These are phyloP conservation scores for Pyxicephalus adspersus DNA, from an alignment of 2,113 vertebrate genomes.

Conservation along the genomic window DNA sequence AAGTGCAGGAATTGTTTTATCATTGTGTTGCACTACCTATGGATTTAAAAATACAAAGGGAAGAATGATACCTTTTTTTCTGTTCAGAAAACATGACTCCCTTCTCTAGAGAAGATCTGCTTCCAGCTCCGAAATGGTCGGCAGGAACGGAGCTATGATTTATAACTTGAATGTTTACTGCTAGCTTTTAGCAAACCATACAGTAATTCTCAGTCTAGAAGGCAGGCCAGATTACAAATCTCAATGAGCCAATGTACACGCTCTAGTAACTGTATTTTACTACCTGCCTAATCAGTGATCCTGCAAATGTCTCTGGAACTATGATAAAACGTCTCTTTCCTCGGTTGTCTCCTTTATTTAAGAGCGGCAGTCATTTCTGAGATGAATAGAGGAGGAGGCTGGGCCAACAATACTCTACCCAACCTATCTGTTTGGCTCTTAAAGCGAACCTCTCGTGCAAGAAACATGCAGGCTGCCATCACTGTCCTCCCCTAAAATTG, in stretches of 20 bases:
- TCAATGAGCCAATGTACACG: constrained; percentile 11
- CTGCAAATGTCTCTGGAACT: constrained; percentile 31
- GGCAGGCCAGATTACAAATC: constrained; percentile 32
- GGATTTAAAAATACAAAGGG: too few relatives aligned
- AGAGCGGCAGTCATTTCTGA: constrained; percentile 6
- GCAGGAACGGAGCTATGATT: constrained; percentile 16
- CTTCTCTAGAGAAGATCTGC: too few relatives aligned
- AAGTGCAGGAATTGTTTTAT: too few relatives aligned
- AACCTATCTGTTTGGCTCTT: too few relatives aligned
- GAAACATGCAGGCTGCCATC: too few relatives aligned
- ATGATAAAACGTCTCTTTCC: constrained; percentile 28
- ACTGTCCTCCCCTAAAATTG: too few relatives aligned
- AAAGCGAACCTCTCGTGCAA: too few relatives aligned
- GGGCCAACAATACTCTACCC: too few relatives aligned
- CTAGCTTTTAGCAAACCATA: constrained; percentile 17
- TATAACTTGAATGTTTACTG: constrained; percentile 27
- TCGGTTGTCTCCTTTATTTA: constrained; percentile 7
- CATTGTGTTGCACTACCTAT: too few relatives aligned
- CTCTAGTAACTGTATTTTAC: constrained; percentile 38
- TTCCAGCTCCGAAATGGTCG: background rate
- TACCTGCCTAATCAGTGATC: constrained; percentile 36
- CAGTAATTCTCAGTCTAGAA: constrained; percentile 23
- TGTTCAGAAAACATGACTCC: too few relatives aligned
- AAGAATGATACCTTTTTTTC: too few relatives aligned
- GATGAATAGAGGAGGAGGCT: too few relatives aligned